Evolutionary conservation across 2,888 invertebrate species (phyloP).

Genomic region (Lingula anatina): DNA sequence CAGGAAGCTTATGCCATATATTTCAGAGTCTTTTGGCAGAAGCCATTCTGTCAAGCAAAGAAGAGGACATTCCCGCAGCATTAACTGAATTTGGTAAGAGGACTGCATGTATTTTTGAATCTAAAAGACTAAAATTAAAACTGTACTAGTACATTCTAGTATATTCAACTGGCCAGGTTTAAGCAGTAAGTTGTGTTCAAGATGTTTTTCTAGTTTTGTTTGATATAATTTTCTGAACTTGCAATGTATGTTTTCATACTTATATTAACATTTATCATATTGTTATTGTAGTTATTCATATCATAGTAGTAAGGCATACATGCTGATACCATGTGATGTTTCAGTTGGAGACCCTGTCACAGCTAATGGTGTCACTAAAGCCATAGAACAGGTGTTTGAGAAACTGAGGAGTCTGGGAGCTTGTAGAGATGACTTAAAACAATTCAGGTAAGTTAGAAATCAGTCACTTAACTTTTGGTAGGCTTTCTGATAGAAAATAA

Average conservation of each 20-base stretch:
- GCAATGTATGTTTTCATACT: too few relatives aligned
- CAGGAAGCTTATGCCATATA: too few relatives aligned
- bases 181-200: too few relatives aligned
- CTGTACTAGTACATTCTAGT: too few relatives aligned
- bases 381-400: constrained; percentile 48
- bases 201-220: neutral
- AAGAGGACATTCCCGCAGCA: constrained; percentile 19
- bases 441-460: constrained; percentile 49
- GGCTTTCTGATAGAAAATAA: too few relatives aligned
- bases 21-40: constrained; percentile 56
- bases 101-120: too few relatives aligned
- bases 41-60: constrained; percentile 62
- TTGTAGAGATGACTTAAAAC: constrained; percentile 50
- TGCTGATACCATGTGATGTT: constrained; percentile 4
- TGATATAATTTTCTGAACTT: too few relatives aligned
- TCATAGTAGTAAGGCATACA: too few relatives aligned
- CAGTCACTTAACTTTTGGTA: neutral
- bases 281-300: too few relatives aligned
- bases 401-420: constrained; percentile 51
- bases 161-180: too few relatives aligned
- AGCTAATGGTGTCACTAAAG: constrained; percentile 20
- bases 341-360: constrained; percentile 22
- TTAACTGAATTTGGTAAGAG: constrained; percentile 20
- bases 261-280: too few relatives aligned
- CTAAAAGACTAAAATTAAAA: too few relatives aligned